Base-by-base conservation (phyloP, 2,888 invertebrate genomes). In the Agonum fuliginosum region DNA sequence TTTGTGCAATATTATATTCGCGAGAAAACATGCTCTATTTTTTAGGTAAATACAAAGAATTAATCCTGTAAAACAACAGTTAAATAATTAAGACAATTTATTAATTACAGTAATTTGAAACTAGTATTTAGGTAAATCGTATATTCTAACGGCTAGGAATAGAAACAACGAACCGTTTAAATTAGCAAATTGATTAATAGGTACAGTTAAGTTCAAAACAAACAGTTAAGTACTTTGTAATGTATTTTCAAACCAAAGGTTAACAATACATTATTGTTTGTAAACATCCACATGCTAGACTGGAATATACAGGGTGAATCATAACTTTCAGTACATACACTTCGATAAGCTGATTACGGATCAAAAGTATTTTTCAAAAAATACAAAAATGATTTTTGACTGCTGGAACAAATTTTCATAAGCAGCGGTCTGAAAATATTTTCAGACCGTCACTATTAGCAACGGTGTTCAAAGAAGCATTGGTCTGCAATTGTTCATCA, bases 171-270 rank as follows among this genome's bases (percentile, higher is more conserved):
- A 51, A 72, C 71, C 48, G 72, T 72, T 72, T 58, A 72, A 20
- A 54, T 58, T 73, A 73, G 41, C 37, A 73, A 73, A 73, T 58
- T 73, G 58, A 73, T 73, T 71, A 73, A 73, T 22, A 73, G 27
- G 27, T 58, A 73, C 73, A 58, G 73, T 73, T 73, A 73, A 51
- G 12, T 73, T 37, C 24, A 58, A 73, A 73, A 58, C 62, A 62
- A 34, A 62, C 62, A 62, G 62, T 62, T 34, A 62, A 62, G 62
- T 62, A 37, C 62, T 62, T 62, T 62, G 62, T 62, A 62, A 62
- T 62, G 17, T 34, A 34, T 27, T 62, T 62, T 37, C 10, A 62
- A 62, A 37, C 34, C 62, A 62, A 62, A 62, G 62, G 62, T 62
- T 62, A 62, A 62, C 62, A 34, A 62, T 62, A 34, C 30, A 30